Evolutionary conservation across 2,113 vertebrate genomes (phyloP).

Genomic region (Hemibagrus wyckioides): DNA sequence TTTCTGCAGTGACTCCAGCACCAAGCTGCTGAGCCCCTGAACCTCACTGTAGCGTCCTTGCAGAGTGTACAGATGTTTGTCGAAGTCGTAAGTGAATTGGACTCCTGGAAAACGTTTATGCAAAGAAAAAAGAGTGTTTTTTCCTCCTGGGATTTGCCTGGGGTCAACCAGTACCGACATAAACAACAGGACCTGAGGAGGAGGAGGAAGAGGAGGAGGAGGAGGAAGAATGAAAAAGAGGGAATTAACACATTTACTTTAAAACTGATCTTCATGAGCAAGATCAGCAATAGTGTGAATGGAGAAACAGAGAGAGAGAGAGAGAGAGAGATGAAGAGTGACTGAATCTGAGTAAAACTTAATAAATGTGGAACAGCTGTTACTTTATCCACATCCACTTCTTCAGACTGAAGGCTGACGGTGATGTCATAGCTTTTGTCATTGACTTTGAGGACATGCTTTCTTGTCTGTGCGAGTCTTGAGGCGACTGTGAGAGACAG

Average conservation of each 20-base stretch:
- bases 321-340: neutral
- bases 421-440: constrained; percentile 57
- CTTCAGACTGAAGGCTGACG: constrained; percentile 35
- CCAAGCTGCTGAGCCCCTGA: constrained; percentile 60
- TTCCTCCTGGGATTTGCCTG: constrained; percentile 58
- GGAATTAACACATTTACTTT: neutral
- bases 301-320: neutral
- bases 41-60: constrained; percentile 65
- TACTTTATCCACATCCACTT: constrained; percentile 67
- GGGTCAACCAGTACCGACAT: constrained; percentile 62
- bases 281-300: neutral
- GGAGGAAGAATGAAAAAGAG: neutral
- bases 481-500: neutral
- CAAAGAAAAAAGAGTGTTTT: constrained; percentile 58
- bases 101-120: constrained; percentile 49
- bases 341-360: neutral
- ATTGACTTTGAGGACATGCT: constrained; percentile 56
- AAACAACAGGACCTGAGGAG: constrained; percentile 11
- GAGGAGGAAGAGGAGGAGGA: neutral
- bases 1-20: constrained; percentile 56
- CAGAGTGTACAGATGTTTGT: constrained; percentile 49
- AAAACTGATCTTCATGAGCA: neutral
- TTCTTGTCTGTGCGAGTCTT: constrained; percentile 59
- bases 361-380: neutral
- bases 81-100: constrained; percentile 53